Conservation (phyloP, 2,797 vertebrate species). For the Spatula clypeata region DNA sequence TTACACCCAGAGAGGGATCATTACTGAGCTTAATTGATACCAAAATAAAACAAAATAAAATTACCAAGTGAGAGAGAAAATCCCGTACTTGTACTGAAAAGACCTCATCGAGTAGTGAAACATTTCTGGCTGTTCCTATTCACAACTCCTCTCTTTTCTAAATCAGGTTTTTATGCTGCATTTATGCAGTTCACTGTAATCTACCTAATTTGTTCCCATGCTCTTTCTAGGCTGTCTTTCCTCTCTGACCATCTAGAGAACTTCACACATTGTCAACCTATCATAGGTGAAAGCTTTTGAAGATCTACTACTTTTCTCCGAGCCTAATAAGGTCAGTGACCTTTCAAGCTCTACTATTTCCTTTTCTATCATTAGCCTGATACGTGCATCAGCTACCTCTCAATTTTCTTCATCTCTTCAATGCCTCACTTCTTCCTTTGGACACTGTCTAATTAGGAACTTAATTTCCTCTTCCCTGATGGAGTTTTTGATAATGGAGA, state of each 20-base stretch:
- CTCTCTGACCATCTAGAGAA: conserved; percentile 74
- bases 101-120: neutral
- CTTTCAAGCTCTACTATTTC: conserved; percentile 89
- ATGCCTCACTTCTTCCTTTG: conserved; percentile 90
- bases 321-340: conserved; percentile 91
- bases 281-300: conserved; percentile 86
- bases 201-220: conserved; percentile 75
- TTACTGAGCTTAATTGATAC: conserved; percentile 10
- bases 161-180: conserved; percentile 27
- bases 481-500: conserved; percentile 84
- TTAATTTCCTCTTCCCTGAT: conserved; percentile 92
- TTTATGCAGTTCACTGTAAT: conserved; percentile 53
- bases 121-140: neutral
- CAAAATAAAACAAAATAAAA: neutral
- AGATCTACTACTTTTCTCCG: conserved; percentile 84
- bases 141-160: conserved; percentile 2
- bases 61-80: conserved; percentile 24
- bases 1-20: neutral
- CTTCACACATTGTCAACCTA: conserved; percentile 80
- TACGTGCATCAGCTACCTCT: conserved; percentile 89
- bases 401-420: conserved; percentile 87
- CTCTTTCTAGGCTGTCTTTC: conserved; percentile 61
- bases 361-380: conserved; percentile 93
- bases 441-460: conserved; percentile 96
- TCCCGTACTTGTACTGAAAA: neutral